Evolutionary conservation across 2,888 invertebrate species (phyloP), one percentile per base, ranked within the genome.

Genomic region (Sicus ferrugineus): DNA sequence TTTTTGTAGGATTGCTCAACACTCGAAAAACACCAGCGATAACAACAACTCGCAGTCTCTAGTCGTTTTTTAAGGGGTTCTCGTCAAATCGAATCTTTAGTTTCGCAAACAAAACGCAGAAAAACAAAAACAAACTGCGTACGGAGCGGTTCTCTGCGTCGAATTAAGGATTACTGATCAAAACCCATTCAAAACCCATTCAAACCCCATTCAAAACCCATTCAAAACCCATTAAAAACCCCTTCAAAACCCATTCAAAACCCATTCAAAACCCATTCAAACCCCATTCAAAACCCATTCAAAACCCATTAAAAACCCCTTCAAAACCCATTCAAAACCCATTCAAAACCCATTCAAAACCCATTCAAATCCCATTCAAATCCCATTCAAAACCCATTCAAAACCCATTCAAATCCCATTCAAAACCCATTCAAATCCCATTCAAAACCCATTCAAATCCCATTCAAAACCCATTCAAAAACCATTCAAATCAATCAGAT

Each of bases 1-100:
- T 48, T 48, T 48, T 63, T 48, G 26, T 63, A 63, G 61, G 63
- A 48, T 63, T 48, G 62, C 46, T 30, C 42, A 62, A 62, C 26
- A 28, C 30, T 16, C 26, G 38, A 21, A 42, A n/a, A 23, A 58
- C 34, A 59, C 16, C 38, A 31, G 14, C 59, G 38, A 59, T n/a
- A 59, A 59, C 59, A 59, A 34, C 34, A 59, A 59, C 9, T 34
- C 31, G 59, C 26, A 56, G 28, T 56, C 30, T 56, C 56, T 56
- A 34, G 59, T 59, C 34, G 59, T 11, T 23, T 16, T 52, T 26
- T 52, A 23, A 23, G 52, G 7, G 26, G 28, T 26, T 54, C 6
- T 67, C 66, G 67, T 68, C 64, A 67, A 68, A 68, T 68, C 65
- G 67, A 67, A 67, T 69, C 70, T 67, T 72, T 70, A 63, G 61